Percentiles rank a stretch among this genome's conserved stretches.
phyloP scores from a whole-genome alignment of 2,113 vertebrate genomes.

The Corvus moneduloides region DNA sequence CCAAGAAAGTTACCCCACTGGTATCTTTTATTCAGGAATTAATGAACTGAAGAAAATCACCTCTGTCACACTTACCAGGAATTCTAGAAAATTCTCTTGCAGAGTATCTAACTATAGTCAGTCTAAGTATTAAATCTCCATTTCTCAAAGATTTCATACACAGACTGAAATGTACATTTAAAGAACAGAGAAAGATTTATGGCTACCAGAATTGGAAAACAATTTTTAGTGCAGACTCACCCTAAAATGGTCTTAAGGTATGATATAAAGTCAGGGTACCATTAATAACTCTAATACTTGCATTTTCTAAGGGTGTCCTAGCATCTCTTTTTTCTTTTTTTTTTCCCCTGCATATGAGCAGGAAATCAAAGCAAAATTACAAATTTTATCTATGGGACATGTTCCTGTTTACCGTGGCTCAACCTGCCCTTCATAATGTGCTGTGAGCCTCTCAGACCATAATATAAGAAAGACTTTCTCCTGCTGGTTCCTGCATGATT shows the following conservation, averaged over 20 bases:
- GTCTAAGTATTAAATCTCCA: not conserved
- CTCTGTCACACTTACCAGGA: not conserved
- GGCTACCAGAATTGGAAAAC: not conserved
- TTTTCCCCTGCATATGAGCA: not conserved
- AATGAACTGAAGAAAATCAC: not conserved
- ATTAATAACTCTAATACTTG: not conserved
- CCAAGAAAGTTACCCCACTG: not conserved
- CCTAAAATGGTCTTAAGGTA: not conserved
- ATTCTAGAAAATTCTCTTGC: not conserved
- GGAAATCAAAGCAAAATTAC: not conserved
- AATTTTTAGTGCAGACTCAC: not conserved
- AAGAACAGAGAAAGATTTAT: not conserved
- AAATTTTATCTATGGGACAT: not conserved
- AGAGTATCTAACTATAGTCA: not conserved
- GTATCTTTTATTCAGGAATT: not conserved
- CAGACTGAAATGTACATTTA: not conserved
- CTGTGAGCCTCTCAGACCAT: not conserved
- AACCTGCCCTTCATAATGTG: not conserved
- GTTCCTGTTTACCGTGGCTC: not conserved
- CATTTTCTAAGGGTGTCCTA: not conserved
- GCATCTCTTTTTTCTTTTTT: not conserved
- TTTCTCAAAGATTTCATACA: not conserved
- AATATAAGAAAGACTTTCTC: not conserved
- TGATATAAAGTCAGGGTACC: not conserved
- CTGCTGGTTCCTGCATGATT: not conserved